Evolutionary conservation across 2,797 vertebrate genomes (phyloP).

Genomic region (Podarcis lilfordi): DNA sequence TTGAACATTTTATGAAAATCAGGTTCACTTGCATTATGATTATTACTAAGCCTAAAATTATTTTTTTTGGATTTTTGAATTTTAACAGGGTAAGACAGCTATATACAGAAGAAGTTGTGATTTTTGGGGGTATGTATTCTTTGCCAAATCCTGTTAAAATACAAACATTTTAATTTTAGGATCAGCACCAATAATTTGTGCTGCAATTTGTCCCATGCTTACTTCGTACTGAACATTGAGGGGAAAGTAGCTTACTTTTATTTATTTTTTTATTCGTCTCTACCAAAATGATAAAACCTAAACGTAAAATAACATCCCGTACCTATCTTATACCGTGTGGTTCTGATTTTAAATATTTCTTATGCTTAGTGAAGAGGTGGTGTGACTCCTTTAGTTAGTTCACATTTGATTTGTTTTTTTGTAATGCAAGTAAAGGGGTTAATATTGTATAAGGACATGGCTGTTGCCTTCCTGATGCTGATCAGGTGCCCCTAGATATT

Average conservation of each 20-base stretch:
- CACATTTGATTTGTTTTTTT: conserved; percentile 20
- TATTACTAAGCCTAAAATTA: neutral
- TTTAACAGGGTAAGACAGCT: neutral
- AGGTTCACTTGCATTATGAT: neutral
- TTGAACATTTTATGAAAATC: conserved; percentile 1
- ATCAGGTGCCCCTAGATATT: neutral
- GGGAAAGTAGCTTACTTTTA: neutral
- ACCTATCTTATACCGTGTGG: conserved; percentile 21
- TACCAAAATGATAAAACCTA: neutral
- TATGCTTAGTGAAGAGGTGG: conserved; percentile 24
- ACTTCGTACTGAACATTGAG: neutral
- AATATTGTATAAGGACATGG: conserved; percentile 25
- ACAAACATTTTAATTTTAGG: too few species aligned
- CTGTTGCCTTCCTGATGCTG: conserved; percentile 29
- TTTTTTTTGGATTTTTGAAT: neutral
- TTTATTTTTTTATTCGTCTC: neutral
- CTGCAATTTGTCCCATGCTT: neutral
- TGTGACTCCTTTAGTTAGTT: conserved; percentile 27
- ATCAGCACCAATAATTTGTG: neutral
- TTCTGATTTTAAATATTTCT: conserved; percentile 18
- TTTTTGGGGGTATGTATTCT: neutral
- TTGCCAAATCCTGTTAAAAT: too few species aligned
- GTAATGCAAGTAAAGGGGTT: conserved; percentile 14
- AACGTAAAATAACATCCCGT: conserved; percentile 15
- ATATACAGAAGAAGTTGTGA: neutral